These are phyloP conservation scores for Penaeus indicus DNA, from an alignment of 1,140 invertebrate species.

Conservation along the genomic window DNA sequence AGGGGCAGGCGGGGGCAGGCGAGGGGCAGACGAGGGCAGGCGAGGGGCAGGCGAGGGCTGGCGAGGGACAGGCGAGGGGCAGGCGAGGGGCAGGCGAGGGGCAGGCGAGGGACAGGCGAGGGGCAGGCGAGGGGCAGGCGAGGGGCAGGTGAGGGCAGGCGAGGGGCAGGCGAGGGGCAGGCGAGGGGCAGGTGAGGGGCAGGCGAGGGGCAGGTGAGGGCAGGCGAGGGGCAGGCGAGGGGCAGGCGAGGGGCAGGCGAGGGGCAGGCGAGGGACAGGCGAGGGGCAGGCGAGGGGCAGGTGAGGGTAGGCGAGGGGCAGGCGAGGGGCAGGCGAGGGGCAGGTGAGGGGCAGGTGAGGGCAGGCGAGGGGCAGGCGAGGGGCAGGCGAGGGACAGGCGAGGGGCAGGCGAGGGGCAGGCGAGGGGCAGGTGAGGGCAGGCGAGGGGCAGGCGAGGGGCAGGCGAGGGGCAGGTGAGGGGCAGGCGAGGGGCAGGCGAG, in stretches of 20 bases:
- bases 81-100: neutral
- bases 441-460: no score
- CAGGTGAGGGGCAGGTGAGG: neutral
- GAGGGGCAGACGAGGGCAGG: neutral
- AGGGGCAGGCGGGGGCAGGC: neutral
- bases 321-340: neutral
- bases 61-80: neutral
- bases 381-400: neutral
- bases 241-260: neutral
- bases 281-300: neutral
- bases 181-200: no score
- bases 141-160: neutral
- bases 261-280: neutral
- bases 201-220: neutral
- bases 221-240: neutral
- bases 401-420: no score
- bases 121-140: neutral
- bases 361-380: neutral
- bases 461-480: no score
- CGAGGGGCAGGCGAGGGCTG: neutral
- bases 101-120: conserved; percentile 23
- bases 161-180: neutral
- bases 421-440: no score
- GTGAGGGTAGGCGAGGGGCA: no score
- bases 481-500: no score